These are phyloP conservation scores for Alaudala cheleensis DNA, from an alignment of 2,113 vertebrate genomes.

Conservation along the genomic window DNA sequence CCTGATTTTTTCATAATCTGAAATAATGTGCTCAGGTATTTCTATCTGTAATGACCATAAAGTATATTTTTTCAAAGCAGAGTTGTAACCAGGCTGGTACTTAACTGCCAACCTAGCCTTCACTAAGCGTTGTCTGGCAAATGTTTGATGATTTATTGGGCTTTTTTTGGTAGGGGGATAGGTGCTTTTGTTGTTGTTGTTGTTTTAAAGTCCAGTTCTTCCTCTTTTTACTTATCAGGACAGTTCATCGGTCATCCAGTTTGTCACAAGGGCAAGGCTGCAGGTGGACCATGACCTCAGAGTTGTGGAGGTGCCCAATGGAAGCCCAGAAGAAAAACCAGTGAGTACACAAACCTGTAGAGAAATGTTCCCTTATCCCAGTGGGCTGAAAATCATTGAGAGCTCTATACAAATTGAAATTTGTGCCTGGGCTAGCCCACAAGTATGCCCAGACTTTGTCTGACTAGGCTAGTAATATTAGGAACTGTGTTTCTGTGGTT, in stretches of 20 bases:
- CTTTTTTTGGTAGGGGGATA: neutral
- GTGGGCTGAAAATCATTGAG: neutral
- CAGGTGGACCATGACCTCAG: slow-evolving; percentile 76
- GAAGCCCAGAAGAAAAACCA: slow-evolving; percentile 85
- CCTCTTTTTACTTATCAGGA: slow-evolving; percentile 77
- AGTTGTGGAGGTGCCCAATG: slow-evolving; percentile 82
- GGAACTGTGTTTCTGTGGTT: neutral
- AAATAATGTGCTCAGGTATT: neutral
- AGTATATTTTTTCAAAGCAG: neutral
- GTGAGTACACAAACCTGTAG: slow-evolving; percentile 78
- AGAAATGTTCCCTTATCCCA: neutral
- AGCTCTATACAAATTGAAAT: neutral
- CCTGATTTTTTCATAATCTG: neutral
- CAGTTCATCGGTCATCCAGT: slow-evolving; percentile 95
- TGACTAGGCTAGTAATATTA: neutral
- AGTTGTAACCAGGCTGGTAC: neutral
- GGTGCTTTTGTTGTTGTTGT: neutral
- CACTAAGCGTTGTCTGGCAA: neutral
- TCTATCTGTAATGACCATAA: neutral
- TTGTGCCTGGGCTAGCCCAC: neutral
- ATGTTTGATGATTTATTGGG: neutral
- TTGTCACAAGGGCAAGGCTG: slow-evolving; percentile 86
- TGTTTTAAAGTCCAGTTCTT: neutral
- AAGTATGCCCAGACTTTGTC: neutral
- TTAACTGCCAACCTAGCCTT: neutral